A percentile compares a stretch with the other conserved stretches of the same genome.
These are phyloP conservation scores for Lepidurus couesii DNA, from an alignment of 1,140 invertebrate genomes.

Conservation along the genomic window DNA sequence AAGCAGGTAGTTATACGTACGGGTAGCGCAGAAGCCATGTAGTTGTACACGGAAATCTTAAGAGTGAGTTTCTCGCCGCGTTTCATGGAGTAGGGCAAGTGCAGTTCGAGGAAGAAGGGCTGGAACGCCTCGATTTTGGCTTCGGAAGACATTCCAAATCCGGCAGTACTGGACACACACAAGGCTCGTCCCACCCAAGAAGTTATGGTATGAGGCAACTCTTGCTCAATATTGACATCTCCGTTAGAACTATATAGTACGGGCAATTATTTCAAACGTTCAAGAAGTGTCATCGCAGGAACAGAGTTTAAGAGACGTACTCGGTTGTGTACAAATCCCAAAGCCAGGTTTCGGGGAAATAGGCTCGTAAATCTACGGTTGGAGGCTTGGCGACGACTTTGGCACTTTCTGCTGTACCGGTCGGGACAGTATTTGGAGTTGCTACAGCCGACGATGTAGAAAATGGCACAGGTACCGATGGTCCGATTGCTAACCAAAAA, in stretches of 20 bases:
- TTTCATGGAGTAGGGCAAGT: slow-evolving; percentile 63
- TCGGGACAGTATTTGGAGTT: no score
- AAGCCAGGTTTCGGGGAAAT: slow-evolving; percentile 64
- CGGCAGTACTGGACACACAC: slow-evolving; percentile 56
- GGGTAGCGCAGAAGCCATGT: slow-evolving; percentile 40
- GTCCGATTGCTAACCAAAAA: no score
- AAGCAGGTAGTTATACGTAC: slow-evolving; percentile 42
- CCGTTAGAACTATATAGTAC: slow-evolving; percentile 50
- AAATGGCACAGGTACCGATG: no score
- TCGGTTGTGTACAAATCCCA: slow-evolving; percentile 50
- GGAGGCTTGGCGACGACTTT: neutral
- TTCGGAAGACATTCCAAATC: slow-evolving; percentile 56
- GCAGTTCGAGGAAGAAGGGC: slow-evolving; percentile 65
- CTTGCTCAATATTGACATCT: slow-evolving; percentile 47
- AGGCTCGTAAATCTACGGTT: slow-evolving; percentile 48
- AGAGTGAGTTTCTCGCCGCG: slow-evolving; percentile 61
- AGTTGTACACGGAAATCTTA: slow-evolving; percentile 43
- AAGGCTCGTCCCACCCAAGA: slow-evolving; percentile 64
- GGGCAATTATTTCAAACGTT: neutral
- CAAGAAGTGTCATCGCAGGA: neutral
- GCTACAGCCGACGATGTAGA: no score
- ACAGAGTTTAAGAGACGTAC: slow-evolving; percentile 38
- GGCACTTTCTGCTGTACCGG: no score
- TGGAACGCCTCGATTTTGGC: slow-evolving; percentile 58
- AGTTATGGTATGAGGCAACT: slow-evolving; percentile 65